These are phyloP conservation scores for Psephotus haematonotus DNA, from an alignment of 2,113 vertebrate genomes.

Conservation along the genomic window DNA sequence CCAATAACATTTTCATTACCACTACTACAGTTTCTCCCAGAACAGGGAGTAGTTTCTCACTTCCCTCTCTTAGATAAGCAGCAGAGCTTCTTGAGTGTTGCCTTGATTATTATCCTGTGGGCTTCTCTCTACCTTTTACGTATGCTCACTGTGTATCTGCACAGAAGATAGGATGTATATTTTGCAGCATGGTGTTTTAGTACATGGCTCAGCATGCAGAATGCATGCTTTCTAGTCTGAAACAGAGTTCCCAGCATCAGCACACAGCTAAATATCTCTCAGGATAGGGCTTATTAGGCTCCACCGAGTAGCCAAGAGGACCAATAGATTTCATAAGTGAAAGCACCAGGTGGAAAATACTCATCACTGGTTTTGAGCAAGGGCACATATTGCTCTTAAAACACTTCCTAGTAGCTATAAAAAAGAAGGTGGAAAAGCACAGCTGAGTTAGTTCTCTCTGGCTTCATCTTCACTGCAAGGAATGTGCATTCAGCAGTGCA, in stretches of 20 bases:
- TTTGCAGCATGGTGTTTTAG: not conserved
- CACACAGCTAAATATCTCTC: not conserved
- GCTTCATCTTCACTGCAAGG: not conserved
- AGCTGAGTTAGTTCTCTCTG: not conserved
- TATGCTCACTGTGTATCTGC: not conserved
- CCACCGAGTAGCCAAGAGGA: not conserved
- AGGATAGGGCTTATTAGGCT: slow-evolving; percentile 10
- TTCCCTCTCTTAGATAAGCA: not conserved
- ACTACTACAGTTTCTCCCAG: not conserved
- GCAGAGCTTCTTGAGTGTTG: not conserved
- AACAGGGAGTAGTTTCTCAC: not conserved
- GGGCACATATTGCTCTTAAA: not conserved
- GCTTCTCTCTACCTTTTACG: not conserved
- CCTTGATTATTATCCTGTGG: not conserved
- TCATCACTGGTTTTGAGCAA: not conserved
- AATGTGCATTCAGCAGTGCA: not conserved
- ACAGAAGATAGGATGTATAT: not conserved
- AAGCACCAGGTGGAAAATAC: slow-evolving; percentile 7
- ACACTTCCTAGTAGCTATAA: not conserved
- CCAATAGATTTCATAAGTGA: not conserved
- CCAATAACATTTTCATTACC: not conserved
- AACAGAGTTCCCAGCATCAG: not conserved
- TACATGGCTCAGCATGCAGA: not conserved
- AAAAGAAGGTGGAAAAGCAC: not conserved
- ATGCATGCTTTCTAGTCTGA: not conserved